These are phyloP conservation scores for Eptatretus atami DNA, from an alignment of 2,797 vertebrate species.

Conservation along the genomic window DNA sequence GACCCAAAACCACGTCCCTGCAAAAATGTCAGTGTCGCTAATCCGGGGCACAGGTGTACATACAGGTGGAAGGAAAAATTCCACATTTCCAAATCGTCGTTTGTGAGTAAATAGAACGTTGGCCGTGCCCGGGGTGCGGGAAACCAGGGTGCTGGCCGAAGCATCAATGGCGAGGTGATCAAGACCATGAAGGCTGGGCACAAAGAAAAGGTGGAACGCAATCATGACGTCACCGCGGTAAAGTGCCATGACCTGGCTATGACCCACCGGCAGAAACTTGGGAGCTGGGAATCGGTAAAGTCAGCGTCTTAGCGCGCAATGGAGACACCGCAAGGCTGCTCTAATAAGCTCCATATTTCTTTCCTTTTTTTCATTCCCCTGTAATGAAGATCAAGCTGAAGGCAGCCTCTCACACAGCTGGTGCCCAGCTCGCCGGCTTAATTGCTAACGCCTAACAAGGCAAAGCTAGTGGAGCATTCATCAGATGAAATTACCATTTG, in stretches of 20 bases:
- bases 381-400: conserved; percentile 5
- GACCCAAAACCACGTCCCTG: no score
- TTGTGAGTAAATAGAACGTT: no score
- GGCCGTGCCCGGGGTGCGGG: no score
- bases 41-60: no score
- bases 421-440: not conserved
- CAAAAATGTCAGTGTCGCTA: no score
- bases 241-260: conserved; percentile 2
- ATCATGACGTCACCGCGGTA: no score
- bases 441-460: conserved; percentile 5
- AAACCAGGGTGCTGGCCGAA: no score
- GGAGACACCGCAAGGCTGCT: not conserved
- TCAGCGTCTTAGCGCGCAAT: not conserved
- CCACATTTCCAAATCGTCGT: no score
- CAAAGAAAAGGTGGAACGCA: no score
- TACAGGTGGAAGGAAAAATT: no score
- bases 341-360: conserved; percentile 5
- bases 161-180: no score
- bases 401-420: conserved; percentile 4
- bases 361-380: not conserved
- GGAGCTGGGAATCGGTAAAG: not conserved
- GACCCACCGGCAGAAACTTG: conserved; percentile 4
- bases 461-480: conserved; percentile 3
- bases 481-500: conserved; percentile 1
- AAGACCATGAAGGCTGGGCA: no score